Conservation (phyloP, 2,888 invertebrate genomes). For the Rugalucina vietnamica region DNA sequence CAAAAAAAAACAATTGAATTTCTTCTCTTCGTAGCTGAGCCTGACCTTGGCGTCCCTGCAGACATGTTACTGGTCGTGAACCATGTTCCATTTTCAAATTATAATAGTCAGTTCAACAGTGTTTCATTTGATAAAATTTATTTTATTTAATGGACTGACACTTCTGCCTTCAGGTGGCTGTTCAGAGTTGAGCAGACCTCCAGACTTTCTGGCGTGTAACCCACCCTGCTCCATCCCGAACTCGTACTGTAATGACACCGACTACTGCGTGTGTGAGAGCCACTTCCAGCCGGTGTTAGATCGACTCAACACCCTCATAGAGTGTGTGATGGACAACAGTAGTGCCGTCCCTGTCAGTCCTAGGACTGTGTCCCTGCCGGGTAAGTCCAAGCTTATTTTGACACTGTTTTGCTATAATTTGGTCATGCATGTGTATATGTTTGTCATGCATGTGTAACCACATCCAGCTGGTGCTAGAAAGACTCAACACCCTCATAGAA, state of each 20-base stretch:
- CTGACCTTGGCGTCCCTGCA: too few species aligned
- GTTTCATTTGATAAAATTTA: neutral
- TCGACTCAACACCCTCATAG: conserved; percentile 56
- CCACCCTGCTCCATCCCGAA: conserved; percentile 72
- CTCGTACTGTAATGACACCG: conserved; percentile 75
- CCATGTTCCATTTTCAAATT: too few species aligned
- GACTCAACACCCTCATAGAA: conserved; percentile 59
- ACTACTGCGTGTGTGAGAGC: conserved; percentile 70
- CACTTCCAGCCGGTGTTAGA: conserved; percentile 66
- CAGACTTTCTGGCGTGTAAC: conserved; percentile 69
- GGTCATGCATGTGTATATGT: too few species aligned
- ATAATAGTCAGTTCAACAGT: too few species aligned
- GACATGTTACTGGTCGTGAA: too few species aligned
- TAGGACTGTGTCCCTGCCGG: conserved; percentile 57
- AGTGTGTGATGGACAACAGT: conserved; percentile 68
- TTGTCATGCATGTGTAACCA: conserved; percentile 66
- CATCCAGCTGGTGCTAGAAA: conserved; percentile 63
- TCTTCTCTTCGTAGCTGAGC: too few species aligned
- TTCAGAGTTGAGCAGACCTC: conserved; percentile 80
- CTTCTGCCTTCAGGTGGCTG: conserved; percentile 83
- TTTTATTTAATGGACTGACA: neutral
- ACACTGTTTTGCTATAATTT: too few species aligned
- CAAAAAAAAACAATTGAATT: too few species aligned
- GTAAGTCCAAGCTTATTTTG: neutral
- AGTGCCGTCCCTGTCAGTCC: conserved; percentile 47